phyloP scores from a whole-genome alignment of 2,797 vertebrate species.

The Eurystomus glaucurus region DNA sequence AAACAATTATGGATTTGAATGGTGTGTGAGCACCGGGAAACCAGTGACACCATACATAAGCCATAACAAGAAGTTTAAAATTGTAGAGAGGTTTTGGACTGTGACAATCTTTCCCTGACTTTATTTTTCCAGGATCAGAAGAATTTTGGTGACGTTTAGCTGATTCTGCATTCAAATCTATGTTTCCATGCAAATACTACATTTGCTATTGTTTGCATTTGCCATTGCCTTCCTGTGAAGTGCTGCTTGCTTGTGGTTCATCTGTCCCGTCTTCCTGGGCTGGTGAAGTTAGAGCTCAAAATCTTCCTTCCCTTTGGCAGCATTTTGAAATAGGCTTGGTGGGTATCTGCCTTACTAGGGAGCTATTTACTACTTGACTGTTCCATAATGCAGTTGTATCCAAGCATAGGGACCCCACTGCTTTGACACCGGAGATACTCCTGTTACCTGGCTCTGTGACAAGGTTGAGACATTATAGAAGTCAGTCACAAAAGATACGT shows the following conservation, averaged over 20 bases:
- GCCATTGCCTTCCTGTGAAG: neutral
- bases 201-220: neutral
- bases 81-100: neutral
- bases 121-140: neutral
- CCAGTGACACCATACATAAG: neutral
- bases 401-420: neutral
- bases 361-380: neutral
- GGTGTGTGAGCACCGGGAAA: neutral
- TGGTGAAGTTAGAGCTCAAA: neutral
- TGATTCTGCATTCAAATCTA: neutral
- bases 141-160: neutral
- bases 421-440: neutral
- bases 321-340: neutral
- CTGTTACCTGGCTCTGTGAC: neutral
- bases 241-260: neutral
- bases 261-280: neutral
- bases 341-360: neutral
- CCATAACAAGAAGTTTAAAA: neutral
- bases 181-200: neutral
- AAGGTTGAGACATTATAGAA: neutral
- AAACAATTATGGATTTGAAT: neutral
- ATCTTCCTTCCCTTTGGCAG: neutral
- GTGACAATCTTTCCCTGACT: neutral
- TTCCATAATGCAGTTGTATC: neutral
- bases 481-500: neutral